Base-by-base conservation (phyloP, 2,797 vertebrate species). In the Nannoperca australis region DNA sequence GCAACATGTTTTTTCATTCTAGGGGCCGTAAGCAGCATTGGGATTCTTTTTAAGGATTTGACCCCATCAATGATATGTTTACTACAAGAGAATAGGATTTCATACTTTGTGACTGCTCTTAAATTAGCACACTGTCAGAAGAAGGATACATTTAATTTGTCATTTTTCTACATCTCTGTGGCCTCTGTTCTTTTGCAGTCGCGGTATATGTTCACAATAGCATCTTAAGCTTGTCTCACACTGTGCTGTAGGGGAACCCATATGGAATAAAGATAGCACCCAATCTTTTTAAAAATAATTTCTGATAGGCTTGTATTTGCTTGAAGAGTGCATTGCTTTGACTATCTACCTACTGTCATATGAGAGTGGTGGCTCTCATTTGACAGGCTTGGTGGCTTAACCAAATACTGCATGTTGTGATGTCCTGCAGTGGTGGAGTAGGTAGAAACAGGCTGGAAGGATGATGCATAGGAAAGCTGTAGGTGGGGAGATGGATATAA, bases 401-500 rank as follows among this genome's bases (percentile, higher is more conserved):
- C 40, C n/a, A 38, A 53, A 64, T 42, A 7, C 8, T 20, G 15
- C 63, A 27, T 64, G 65, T 49, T 27, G 38, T 51, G 58, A 62
- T 70, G 45, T 65, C 71, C 55, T 54, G 38, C 51, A 17, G 74
- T 53, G 27, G 34, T 74, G 60, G 22, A 54, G 47, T 49, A 20
- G 27, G 56, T 30, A 53, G 44, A 51, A 59, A 44, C 36, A 15
- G 22, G 17, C 22, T 18, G 54, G 27, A 20, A 5, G 50, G 36
- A 50, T 12, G 45, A 56, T 64, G 70, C 22, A 24, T 40, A 36
- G 68, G 50, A 70, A 73, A 66, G 27, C 58, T 61, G 76, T 56
- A 53, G 68, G 79, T 76, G 55, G 73, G 45, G 27, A 73, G 66
- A 73, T 34, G 20, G 44, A 12, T 49, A 24, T 32, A 20, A 73